phyloP scores from a whole-genome alignment of 2,797 vertebrate species.

The Danio kyathit region DNA sequence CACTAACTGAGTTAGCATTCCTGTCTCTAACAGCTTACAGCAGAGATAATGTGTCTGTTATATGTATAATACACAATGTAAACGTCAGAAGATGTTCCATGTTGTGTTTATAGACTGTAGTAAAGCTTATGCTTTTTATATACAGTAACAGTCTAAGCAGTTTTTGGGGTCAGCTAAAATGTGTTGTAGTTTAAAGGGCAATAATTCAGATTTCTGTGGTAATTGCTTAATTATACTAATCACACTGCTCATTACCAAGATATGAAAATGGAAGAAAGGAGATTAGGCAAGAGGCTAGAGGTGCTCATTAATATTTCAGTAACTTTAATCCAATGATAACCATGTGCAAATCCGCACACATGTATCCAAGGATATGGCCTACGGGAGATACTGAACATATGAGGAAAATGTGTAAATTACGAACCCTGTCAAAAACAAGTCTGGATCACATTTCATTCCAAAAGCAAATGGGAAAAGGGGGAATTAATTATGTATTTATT shows the following conservation, averaged over 20 bases:
- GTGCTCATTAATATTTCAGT: slow-evolving; percentile 47
- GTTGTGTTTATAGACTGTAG: neutral
- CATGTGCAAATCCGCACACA: slow-evolving; percentile 24
- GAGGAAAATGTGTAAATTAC: neutral
- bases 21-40: slow-evolving; percentile 40
- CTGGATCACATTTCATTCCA: neutral
- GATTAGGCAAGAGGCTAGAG: slow-evolving; percentile 25
- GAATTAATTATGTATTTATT: neutral
- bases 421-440: neutral
- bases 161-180: neutral
- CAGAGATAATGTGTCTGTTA: slow-evolving; percentile 1
- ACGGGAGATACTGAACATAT: neutral
- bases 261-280: slow-evolving; percentile 15
- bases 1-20: slow-evolving; percentile 45
- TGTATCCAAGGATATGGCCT: slow-evolving; percentile 13
- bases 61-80: neutral
- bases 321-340: slow-evolving; percentile 21
- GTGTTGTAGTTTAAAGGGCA: neutral
- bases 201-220: neutral
- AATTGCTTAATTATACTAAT: slow-evolving; percentile 36
- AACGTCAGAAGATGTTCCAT: neutral
- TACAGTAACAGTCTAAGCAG: neutral
- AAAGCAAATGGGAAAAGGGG: neutral
- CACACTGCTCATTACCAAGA: neutral
- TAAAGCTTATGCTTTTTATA: neutral